Conservation (phyloP, 2,113 vertebrate genomes). For the Leptosomus discolor region DNA sequence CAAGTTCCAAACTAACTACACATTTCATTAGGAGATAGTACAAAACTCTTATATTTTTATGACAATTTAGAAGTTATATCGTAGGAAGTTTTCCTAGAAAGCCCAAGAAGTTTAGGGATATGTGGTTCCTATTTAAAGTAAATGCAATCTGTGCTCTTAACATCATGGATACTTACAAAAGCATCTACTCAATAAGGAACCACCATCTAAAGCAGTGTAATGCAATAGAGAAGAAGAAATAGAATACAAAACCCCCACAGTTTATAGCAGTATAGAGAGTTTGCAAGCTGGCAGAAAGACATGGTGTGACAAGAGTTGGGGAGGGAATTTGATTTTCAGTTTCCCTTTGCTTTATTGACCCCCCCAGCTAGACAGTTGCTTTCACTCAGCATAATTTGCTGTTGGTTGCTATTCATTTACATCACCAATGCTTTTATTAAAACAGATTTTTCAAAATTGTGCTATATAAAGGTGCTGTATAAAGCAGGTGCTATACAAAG, state of each 20-base stretch:
- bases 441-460: not conserved
- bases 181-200: not conserved
- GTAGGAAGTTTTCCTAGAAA: not conserved
- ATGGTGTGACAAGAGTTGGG: not conserved
- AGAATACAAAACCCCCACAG: not conserved
- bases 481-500: not conserved
- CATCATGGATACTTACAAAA: not conserved
- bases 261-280: not conserved
- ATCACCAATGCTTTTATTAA: not conserved
- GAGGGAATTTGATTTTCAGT: not conserved
- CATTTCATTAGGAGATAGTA: not conserved
- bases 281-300: not conserved
- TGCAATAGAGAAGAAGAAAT: not conserved
- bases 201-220: not conserved
- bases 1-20: not conserved
- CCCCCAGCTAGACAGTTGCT: not conserved
- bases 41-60: not conserved
- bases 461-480: not conserved
- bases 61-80: not conserved
- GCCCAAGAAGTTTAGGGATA: not conserved
- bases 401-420: not conserved
- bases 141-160: not conserved
- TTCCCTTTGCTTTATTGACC: not conserved
- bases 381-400: not conserved
- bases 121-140: fast-evolving